A percentile compares a stretch with the other conserved stretches of the same genome.
phyloP scores from a whole-genome alignment of 37 sponge, comb jelly and placozoan species.

The Eunapius fragilis region DNA sequence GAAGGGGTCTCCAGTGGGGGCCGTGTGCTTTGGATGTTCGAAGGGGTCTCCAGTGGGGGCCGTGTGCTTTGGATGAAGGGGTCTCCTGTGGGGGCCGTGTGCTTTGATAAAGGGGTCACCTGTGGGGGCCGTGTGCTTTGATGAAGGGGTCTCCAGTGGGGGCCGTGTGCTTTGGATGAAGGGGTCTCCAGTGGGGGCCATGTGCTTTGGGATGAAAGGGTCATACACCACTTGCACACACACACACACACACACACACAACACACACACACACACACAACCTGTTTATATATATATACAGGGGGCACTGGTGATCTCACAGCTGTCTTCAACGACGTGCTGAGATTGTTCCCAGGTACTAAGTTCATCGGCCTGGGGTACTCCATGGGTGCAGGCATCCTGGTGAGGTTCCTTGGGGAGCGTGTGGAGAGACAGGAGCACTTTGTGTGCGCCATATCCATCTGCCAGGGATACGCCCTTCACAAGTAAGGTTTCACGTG shows the following conservation, averaged over 20 bases:
- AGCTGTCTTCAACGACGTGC: constrained; percentile 59
- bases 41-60: too few relatives aligned
- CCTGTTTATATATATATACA: background rate
- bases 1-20: too few relatives aligned
- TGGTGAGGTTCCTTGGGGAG: constrained; percentile 89
- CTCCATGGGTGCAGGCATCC: constrained; percentile 86
- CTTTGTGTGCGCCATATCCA: constrained; percentile 83
- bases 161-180: too few relatives aligned
- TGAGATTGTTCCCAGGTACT: constrained; percentile 32
- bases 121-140: too few relatives aligned
- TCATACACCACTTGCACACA: too few relatives aligned
- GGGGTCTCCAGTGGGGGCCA: too few relatives aligned
- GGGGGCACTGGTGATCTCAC: constrained; percentile 90
- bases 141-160: too few relatives aligned
- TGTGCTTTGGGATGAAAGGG: too few relatives aligned
- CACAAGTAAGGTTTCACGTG: constrained; percentile 42
- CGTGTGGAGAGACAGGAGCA: constrained; percentile 52
- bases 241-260: background rate
- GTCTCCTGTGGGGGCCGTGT: too few relatives aligned
- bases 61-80: too few relatives aligned
- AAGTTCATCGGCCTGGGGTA: constrained; percentile 76
- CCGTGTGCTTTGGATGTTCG: too few relatives aligned
- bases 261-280: background rate
- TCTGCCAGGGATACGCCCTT: constrained; percentile 92
- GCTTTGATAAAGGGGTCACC: too few relatives aligned